Conservation (phyloP, 2,113 vertebrate genomes). For the Synodontis membranacea region DNA sequence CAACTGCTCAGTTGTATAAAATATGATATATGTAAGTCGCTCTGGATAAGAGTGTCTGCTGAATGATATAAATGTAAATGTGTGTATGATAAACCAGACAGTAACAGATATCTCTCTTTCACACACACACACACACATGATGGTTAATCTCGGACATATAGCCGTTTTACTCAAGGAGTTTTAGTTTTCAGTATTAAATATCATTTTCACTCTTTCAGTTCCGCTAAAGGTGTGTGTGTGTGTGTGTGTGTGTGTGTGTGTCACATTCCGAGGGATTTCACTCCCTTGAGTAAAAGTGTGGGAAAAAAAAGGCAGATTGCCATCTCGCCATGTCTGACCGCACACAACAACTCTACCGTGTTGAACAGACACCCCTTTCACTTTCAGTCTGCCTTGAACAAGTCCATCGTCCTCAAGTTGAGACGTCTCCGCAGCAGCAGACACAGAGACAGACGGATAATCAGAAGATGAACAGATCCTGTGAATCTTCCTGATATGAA, state of each 20-base stretch:
- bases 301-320: conserved; percentile 35
- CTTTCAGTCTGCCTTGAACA: conserved; percentile 34
- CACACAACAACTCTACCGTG: conserved; percentile 35
- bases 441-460: background rate
- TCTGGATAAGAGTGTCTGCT: too few relatives aligned
- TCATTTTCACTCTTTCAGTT: background rate
- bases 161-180: background rate
- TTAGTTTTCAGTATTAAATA: background rate
- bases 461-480: conserved; percentile 10
- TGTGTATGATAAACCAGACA: background rate
- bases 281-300: conserved; percentile 24
- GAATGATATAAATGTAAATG: too few relatives aligned
- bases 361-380: conserved; percentile 18
- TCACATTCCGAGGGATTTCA: background rate
- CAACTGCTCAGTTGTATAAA: too few relatives aligned
- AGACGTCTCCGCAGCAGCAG: conserved; percentile 33
- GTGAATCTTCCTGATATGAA: too few relatives aligned
- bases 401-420: background rate
- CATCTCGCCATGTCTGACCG: conserved; percentile 26
- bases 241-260: too few relatives aligned
- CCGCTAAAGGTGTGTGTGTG: background rate
- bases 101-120: background rate
- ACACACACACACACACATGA: background rate
- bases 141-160: too few relatives aligned
- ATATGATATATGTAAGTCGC: too few relatives aligned